Percentiles rank a stretch among this genome's conserved stretches.
phyloP scores from a whole-genome alignment of 2,888 invertebrate genomes.

The Pseudoips prasinana region DNA sequence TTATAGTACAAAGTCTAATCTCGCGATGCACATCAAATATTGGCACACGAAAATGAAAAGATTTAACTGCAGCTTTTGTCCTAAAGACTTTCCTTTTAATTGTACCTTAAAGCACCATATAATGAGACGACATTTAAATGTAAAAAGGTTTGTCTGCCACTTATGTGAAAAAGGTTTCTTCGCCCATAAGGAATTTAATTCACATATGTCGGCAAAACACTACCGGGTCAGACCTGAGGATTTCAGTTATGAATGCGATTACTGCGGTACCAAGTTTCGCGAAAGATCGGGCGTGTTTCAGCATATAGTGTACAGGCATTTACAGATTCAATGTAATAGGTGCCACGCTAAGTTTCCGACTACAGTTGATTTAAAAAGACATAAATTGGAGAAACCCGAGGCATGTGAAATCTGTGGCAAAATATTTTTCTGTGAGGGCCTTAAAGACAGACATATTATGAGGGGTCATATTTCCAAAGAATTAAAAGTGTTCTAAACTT shows the following conservation, averaged over 20 bases:
- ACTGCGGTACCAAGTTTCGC: slow-evolving; percentile 12
- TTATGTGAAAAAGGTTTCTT: not conserved
- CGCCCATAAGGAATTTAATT: not conserved
- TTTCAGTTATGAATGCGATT: slow-evolving; percentile 20
- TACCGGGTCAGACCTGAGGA: not conserved
- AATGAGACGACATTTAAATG: not conserved
- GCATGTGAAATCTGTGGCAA: no score
- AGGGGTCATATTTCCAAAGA: no score
- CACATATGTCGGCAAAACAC: not conserved
- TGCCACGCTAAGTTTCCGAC: no score
- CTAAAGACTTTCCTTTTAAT: not conserved
- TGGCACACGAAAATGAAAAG: not conserved
- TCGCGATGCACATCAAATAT: slow-evolving; percentile 4
- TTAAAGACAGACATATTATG: no score
- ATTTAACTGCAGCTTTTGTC: slow-evolving; percentile 11
- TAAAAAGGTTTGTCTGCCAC: not conserved
- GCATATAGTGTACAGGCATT: slow-evolving; percentile 2
- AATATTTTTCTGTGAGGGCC: no score
- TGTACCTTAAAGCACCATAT: not conserved
- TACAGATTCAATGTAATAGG: slow-evolving; percentile 1
- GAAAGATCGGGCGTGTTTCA: not conserved
- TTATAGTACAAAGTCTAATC: not conserved
- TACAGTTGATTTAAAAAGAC: no score
- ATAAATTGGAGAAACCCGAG: no score
- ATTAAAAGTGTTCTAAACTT: no score